These are phyloP conservation scores for Sturnus vulgaris DNA, from an alignment of 2,113 vertebrate genomes.

Conservation along the genomic window DNA sequence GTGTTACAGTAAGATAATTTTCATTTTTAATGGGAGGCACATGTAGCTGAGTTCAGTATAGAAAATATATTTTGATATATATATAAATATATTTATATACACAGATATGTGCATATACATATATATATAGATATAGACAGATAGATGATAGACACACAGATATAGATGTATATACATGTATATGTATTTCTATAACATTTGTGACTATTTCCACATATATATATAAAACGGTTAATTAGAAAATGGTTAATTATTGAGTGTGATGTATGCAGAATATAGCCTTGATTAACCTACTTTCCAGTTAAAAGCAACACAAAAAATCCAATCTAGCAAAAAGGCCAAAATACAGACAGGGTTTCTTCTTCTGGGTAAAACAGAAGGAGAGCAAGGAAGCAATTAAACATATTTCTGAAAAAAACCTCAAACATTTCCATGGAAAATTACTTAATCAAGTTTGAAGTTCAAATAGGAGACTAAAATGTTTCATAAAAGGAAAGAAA, in stretches of 20 bases:
- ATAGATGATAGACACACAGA: background rate
- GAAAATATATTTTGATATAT: background rate
- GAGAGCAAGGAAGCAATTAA: slow-evolving; percentile 25
- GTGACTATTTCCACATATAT: background rate
- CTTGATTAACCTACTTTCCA: background rate
- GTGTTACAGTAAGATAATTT: background rate
- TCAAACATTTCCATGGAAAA: background rate
- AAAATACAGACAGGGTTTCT: background rate
- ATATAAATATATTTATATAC: background rate
- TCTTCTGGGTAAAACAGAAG: background rate
- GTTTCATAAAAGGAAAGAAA: background rate
- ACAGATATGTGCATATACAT: background rate
- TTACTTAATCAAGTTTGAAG: background rate
- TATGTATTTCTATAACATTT: background rate
- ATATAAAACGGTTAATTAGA: background rate
- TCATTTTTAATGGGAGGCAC: background rate
- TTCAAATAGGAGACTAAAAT: background rate
- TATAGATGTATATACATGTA: background rate
- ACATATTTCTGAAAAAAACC: background rate
- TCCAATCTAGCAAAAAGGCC: background rate
- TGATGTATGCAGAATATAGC: background rate
- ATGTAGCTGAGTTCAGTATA: background rate
- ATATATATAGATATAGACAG: background rate
- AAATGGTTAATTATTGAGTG: background rate
- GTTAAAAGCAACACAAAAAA: background rate